These are phyloP conservation scores for Agrotis ipsilon DNA, from an alignment of 2,888 invertebrate species.

Conservation along the genomic window DNA sequence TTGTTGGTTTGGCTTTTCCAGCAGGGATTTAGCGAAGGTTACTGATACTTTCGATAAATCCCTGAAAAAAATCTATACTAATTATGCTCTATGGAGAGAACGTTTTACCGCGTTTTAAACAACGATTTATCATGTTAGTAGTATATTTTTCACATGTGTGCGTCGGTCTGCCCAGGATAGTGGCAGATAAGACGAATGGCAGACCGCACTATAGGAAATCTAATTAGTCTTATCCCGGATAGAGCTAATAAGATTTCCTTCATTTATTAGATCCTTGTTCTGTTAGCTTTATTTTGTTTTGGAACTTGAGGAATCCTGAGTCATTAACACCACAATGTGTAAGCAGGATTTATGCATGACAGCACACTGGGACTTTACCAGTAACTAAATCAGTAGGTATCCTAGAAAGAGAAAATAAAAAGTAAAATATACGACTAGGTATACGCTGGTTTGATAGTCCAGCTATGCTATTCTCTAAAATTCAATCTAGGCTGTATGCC, in stretches of 20 bases:
- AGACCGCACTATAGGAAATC: slow-evolving; percentile 38
- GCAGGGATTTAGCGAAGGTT: background rate
- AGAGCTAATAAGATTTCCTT: slow-evolving; percentile 46
- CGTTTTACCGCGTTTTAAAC: background rate
- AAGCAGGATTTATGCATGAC: slow-evolving; percentile 22
- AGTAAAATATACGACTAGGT: slow-evolving; percentile 13
- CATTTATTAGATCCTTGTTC: slow-evolving; percentile 36
- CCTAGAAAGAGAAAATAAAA: slow-evolving; percentile 22
- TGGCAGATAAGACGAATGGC: slow-evolving; percentile 9
- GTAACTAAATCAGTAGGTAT: slow-evolving; percentile 10
- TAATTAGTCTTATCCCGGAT: slow-evolving; percentile 45
- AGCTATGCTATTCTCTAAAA: too few relatives aligned
- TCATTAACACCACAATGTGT: slow-evolving; percentile 26
- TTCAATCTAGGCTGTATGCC: too few relatives aligned
- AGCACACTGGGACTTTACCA: slow-evolving; percentile 19
- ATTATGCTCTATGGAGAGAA: slow-evolving; percentile 4
- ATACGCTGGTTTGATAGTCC: background rate
- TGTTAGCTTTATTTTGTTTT: slow-evolving; percentile 1
- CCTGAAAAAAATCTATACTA: too few relatives aligned
- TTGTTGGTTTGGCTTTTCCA: background rate
- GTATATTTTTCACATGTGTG: background rate
- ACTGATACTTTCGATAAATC: too few relatives aligned
- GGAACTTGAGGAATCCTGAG: slow-evolving; percentile 33
- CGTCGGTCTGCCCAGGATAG: background rate
- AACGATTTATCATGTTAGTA: slow-evolving; percentile 5